Evolutionary conservation across 2,797 vertebrate species (phyloP).

Genomic region (Myripristis murdjan): DNA sequence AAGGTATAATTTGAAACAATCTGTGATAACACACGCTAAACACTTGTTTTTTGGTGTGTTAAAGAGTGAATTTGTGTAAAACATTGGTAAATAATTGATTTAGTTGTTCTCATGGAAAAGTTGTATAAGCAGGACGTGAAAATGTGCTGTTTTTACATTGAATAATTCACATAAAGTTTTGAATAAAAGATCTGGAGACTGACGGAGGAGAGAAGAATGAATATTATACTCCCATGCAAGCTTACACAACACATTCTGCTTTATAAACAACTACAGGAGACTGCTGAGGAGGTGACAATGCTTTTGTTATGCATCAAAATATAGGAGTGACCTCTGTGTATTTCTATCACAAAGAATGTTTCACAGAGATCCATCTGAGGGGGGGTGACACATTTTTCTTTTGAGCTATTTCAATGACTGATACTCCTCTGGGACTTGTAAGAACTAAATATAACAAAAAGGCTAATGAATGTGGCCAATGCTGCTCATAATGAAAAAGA

Average conservation of each 20-base stretch:
- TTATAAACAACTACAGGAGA: slow-evolving; percentile 55
- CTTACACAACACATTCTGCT: slow-evolving; percentile 52
- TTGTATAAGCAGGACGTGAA: slow-evolving; percentile 33
- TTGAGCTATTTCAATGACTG: slow-evolving; percentile 69
- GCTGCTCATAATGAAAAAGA: slow-evolving; percentile 50
- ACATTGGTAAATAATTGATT: slow-evolving; percentile 20
- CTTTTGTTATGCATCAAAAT: slow-evolving; percentile 60
- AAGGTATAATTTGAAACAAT: background rate
- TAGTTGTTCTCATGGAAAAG: slow-evolving; percentile 37
- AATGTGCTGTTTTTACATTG: slow-evolving; percentile 53
- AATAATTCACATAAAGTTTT: slow-evolving; percentile 58
- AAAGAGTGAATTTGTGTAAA: slow-evolving; percentile 23
- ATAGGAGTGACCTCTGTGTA: slow-evolving; percentile 60
- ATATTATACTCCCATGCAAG: slow-evolving; percentile 59
- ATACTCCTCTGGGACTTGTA: slow-evolving; percentile 64
- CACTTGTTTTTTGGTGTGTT: slow-evolving; percentile 36
- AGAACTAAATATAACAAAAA: slow-evolving; percentile 71
- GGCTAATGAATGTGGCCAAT: slow-evolving; percentile 56
- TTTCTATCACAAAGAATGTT: slow-evolving; percentile 67
- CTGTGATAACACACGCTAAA: slow-evolving; percentile 30
- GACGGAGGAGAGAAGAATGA: slow-evolving; percentile 40
- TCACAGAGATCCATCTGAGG: slow-evolving; percentile 68
- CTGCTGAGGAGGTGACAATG: slow-evolving; percentile 44
- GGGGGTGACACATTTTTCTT: slow-evolving; percentile 64
- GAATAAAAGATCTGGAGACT: slow-evolving; percentile 50